Base-by-base conservation (phyloP, 2,113 vertebrate species). In the Embiotoca jacksoni region DNA sequence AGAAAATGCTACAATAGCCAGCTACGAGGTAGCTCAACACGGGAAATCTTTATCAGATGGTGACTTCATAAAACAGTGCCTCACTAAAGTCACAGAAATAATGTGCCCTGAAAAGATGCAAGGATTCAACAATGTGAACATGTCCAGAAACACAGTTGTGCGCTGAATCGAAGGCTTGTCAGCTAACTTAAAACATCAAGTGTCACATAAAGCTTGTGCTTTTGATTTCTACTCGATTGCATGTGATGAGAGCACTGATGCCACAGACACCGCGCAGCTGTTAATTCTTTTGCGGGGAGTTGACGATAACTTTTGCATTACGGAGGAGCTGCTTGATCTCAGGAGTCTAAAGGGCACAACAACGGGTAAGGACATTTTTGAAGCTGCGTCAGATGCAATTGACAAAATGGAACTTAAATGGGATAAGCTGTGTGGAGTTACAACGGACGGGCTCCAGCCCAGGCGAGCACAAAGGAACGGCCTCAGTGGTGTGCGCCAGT, bases 11-110 rank as follows among this genome's bases (percentile, higher is more conserved):
- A 55, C 53, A 55, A 55, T 55, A 55, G 53, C 53, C 30, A 59
- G 33, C 35, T 59, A n/a, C 8, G 15, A 36, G 15, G 57, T 36
- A 7, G 57, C 57, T 37, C 33, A 36, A 36, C 57, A 59, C 3
- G 35, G 57, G 6, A 59, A 59, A 13, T 3, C 57, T 36, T 59
- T 59, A 3, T 37, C 57, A 16, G 57, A 69, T n/a, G 68, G 77
- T 23, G 60, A 85, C 10, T 66, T 83, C 23, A 83, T 72, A 52
- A 88, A 88, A 49, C 36, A 75, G 39, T 76, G 74, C 65, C 80
- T 83, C 50, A 60, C 23, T 47, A 57, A 81, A 81, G 50, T 81
- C 6, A 10, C 35, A 36, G 64, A 15, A 72, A 60, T 60, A 79
- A 79, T 76, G 61, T 83, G 61, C 36, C 76, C 64, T 0, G 71